Evolutionary conservation across 2,797 vertebrate genomes (phyloP).

Genomic region (Siniperca undulata): DNA sequence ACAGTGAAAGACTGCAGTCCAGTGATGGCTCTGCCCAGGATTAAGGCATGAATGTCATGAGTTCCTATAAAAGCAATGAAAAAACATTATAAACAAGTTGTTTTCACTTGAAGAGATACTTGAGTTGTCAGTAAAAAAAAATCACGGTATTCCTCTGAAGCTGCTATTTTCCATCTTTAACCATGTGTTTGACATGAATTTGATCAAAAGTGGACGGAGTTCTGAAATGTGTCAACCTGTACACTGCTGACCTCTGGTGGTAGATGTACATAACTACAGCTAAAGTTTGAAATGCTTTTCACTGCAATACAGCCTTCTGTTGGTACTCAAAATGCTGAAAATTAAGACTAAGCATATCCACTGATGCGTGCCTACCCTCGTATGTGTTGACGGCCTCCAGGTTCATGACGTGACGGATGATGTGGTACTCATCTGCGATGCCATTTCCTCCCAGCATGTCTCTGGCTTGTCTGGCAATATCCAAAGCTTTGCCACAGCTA

Average conservation of each 20-base stretch:
- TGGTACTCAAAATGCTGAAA: neutral
- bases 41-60: slow-evolving; percentile 92
- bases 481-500: slow-evolving; percentile 91
- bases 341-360: too few species aligned
- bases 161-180: neutral
- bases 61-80: slow-evolving; percentile 83
- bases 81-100: neutral
- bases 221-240: neutral
- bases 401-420: slow-evolving; percentile 93
- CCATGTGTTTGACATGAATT: neutral
- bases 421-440: slow-evolving; percentile 91
- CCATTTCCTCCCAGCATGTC: slow-evolving; percentile 95
- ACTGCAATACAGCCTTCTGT: too few species aligned
- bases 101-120: neutral
- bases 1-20: slow-evolving; percentile 90
- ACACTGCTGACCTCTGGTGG: slow-evolving; percentile 71
- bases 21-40: slow-evolving; percentile 91
- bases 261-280: neutral
- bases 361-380: slow-evolving; percentile 83
- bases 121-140: too few species aligned
- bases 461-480: slow-evolving; percentile 90
- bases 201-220: neutral
- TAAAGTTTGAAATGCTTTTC: neutral
- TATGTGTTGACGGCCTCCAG: slow-evolving; percentile 95
- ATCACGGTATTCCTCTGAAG: too few species aligned